phyloP scores from a whole-genome alignment of 1,140 invertebrate species.

The Rhyacophila brunnea region DNA sequence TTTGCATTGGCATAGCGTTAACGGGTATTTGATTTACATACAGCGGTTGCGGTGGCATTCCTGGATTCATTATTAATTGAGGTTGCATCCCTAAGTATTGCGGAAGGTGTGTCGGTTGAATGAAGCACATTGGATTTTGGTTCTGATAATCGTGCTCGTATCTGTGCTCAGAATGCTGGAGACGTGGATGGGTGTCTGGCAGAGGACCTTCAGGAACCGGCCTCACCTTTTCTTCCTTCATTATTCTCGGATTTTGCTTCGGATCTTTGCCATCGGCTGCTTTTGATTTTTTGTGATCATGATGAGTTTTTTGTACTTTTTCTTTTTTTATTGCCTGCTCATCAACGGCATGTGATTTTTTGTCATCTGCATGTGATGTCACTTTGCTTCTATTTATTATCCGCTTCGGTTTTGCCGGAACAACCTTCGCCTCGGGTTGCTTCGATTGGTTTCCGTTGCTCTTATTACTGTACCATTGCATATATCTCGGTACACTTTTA shows the following conservation, averaged over 20 bases:
- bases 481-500: conserved; percentile 60
- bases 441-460: conserved; percentile 36
- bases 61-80: conserved; percentile 42
- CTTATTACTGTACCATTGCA: conserved; percentile 66
- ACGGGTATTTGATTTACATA: conserved; percentile 46
- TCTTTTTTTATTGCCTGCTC: conserved; percentile 33
- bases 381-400: conserved; percentile 51
- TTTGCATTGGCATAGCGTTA: conserved; percentile 25
- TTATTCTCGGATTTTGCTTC: conserved; percentile 44
- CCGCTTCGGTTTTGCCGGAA: conserved; percentile 52
- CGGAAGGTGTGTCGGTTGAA: conserved; percentile 63
- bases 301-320: conserved; percentile 47
- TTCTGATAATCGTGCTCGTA: conserved; percentile 64
- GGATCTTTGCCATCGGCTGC: conserved; percentile 44
- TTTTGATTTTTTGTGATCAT: conserved; percentile 43
- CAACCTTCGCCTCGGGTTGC: conserved; percentile 43
- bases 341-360: conserved; percentile 33
- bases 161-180: conserved; percentile 75
- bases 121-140: conserved; percentile 60
- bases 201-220: conserved; percentile 50
- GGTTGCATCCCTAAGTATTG: conserved; percentile 62
- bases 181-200: conserved; percentile 62
- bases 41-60: conserved; percentile 45
- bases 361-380: conserved; percentile 18
- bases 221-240: conserved; percentile 51